phyloP scores from a whole-genome alignment of 2,888 invertebrate species.

The Amblyteles armatorius region DNA sequence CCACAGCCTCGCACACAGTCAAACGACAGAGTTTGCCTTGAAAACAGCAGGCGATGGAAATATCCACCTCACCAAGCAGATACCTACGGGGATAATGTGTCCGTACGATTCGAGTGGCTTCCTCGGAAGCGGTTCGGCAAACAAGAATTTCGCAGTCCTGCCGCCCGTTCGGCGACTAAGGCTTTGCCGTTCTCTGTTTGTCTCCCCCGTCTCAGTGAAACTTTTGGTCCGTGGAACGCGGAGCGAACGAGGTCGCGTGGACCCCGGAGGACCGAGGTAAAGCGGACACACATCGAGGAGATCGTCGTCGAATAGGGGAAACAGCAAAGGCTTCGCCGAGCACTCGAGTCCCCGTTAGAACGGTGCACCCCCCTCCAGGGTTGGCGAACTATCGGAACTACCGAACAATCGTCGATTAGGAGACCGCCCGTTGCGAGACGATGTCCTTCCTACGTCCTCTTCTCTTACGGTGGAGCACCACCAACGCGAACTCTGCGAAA shows the following conservation, averaged over 20 bases:
- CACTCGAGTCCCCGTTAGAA: constrained; percentile 27
- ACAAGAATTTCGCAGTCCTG: constrained; percentile 65
- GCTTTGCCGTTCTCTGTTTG: constrained; percentile 54
- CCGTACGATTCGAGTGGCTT: constrained; percentile 45
- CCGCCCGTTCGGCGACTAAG: neutral
- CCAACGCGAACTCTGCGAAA: constrained; percentile 32
- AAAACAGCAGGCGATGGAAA: constrained; percentile 10
- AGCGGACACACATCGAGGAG: constrained; percentile 58
- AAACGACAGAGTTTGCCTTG: neutral
- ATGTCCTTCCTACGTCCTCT: constrained; percentile 34
- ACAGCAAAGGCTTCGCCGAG: constrained; percentile 26
- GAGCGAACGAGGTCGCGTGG: constrained; percentile 21
- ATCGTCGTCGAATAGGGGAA: constrained; percentile 30
- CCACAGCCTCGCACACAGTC: neutral
- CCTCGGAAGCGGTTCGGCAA: constrained; percentile 65
- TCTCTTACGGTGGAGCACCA: constrained; percentile 3
- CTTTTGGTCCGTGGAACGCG: constrained; percentile 34
- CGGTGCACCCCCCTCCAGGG: constrained; percentile 28
- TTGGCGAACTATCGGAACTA: constrained; percentile 62
- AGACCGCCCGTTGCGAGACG: constrained; percentile 41
- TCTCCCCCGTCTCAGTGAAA: constrained; percentile 38
- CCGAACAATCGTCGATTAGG: constrained; percentile 69
- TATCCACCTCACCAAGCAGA: constrained; percentile 7
- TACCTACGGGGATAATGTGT: constrained; percentile 40
- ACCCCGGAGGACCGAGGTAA: constrained; percentile 43